Evolutionary conservation across 2,888 invertebrate genomes (phyloP), one percentile per base, ranked within the genome.

Genomic region (Acanthosoma haemorrhoidale): DNA sequence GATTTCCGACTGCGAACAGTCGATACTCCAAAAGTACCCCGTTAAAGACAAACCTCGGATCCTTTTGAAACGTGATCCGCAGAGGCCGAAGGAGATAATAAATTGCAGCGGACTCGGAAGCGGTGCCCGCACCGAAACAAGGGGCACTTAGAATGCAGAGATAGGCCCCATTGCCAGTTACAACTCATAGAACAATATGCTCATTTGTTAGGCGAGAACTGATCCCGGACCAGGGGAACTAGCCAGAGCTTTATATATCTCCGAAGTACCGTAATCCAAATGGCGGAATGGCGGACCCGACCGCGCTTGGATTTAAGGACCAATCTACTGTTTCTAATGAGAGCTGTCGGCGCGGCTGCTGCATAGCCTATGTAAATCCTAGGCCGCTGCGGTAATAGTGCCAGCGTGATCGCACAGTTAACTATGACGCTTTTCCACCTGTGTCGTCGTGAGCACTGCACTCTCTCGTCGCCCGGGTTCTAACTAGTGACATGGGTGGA

Each of bases 131-230:
- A 13, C 16, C n/a, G n/a, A 51, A 2, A 4, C n/a, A 25, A n/a
- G 25, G 51, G 51, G 13, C 51, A 51, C 51, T 51, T 51, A 25
- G 25, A 51, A 51, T 51, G 51, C 51, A 25, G 51, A 51, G 51
- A 51, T 51, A 32, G 32, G 9, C 5, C 9, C 25, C 5, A 51
- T 51, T 51, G 51, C 51, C 51, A 51, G 25, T 25, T 25, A 25
- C 51, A 51, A 51, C 51, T 51, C 51, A 51, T 51, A 51, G 51
- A 51, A 51, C 51, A 51, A 51, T 51, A 51, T 51, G 51, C 51
- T 51, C 51, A 51, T 51, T 51, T 51, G 51, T 51, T 51, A 51
- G 51, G 51, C 51, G 51, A 51, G 51, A 51, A 51, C 51, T 51
- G 6, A 51, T 25, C 6, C 13, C 51, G n/a, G n/a, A n/a, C n/a